These are phyloP conservation scores for Hypercompe scribonia DNA, from an alignment of 2,888 invertebrate species.

Conservation along the genomic window DNA sequence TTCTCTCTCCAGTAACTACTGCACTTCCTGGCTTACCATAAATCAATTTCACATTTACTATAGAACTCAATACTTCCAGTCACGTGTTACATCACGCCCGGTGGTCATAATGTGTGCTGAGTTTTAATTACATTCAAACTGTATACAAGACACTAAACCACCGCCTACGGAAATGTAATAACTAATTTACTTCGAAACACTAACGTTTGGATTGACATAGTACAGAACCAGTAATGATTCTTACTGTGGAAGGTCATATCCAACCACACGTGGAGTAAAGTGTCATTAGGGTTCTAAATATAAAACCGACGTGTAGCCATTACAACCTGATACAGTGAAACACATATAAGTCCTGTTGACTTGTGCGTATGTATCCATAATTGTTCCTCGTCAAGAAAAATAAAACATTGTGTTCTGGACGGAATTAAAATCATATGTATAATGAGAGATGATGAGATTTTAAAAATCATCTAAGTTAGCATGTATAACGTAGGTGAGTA, in stretches of 20 bases:
- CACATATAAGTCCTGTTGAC: neutral
- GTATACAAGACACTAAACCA: conserved; percentile 21
- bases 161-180: conserved; percentile 20
- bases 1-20: neutral
- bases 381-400: neutral
- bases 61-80: conserved; percentile 1
- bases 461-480: too few species aligned
- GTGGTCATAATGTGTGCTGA: conserved; percentile 14
- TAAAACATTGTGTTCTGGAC: neutral
- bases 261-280: conserved; percentile 6
- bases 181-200: conserved; percentile 16
- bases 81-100: conserved; percentile 18
- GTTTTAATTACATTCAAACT: conserved; percentile 21
- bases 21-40: neutral
- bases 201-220: conserved; percentile 7
- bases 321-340: neutral
- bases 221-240: conserved; percentile 10
- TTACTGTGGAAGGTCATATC: conserved; percentile 13
- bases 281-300: conserved; percentile 2
- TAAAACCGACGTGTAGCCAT: neutral
- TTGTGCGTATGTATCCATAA: neutral
- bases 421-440: neutral
- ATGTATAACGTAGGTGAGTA: too few species aligned
- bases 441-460: too few species aligned
- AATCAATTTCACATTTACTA: neutral